Conservation (phyloP, 1,140 invertebrate species). For the Cotesia typhae region DNA sequence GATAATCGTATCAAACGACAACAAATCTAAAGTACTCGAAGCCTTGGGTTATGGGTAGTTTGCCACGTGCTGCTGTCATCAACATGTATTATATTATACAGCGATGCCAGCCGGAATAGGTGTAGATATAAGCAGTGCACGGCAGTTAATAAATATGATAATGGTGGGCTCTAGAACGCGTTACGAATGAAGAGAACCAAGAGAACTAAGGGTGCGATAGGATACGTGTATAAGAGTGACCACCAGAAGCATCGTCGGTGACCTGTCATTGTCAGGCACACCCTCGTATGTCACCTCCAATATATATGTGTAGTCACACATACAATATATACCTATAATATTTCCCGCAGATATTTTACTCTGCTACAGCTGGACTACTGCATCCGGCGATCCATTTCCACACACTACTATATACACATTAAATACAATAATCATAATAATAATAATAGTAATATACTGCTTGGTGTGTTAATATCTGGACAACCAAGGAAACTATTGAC, state of each 20-base stretch:
- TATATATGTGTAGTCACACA: constrained; percentile 2
- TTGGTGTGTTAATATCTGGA: constrained; percentile 14
- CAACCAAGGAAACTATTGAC: background rate
- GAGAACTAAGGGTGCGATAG: constrained; percentile 46
- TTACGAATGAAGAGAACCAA: constrained; percentile 38
- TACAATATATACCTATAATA: background rate
- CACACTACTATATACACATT: constrained; percentile 1
- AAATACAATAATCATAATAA: too few relatives aligned
- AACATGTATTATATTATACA: constrained; percentile 65
- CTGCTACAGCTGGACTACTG: background rate
- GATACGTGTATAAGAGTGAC: constrained; percentile 63
- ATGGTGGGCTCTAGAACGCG: constrained; percentile 48
- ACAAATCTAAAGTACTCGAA: constrained; percentile 32
- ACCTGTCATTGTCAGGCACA: constrained; percentile 60
- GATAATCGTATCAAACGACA: constrained; percentile 40
- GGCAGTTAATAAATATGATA: constrained; percentile 67
- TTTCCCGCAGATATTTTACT: constrained; percentile 21
- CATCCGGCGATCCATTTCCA: background rate
- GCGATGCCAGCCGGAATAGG: constrained; percentile 59
- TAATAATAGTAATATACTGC: background rate
- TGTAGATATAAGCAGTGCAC: constrained; percentile 61
- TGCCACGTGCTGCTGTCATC: constrained; percentile 64
- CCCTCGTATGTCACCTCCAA: constrained; percentile 60
- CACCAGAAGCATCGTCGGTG: constrained; percentile 51
- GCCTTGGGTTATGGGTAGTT: constrained; percentile 16